Percentiles rank a stretch among this genome's conserved stretches.
Conservation (phyloP, 2,113 vertebrate species). For the Barbus barbus region DNA sequence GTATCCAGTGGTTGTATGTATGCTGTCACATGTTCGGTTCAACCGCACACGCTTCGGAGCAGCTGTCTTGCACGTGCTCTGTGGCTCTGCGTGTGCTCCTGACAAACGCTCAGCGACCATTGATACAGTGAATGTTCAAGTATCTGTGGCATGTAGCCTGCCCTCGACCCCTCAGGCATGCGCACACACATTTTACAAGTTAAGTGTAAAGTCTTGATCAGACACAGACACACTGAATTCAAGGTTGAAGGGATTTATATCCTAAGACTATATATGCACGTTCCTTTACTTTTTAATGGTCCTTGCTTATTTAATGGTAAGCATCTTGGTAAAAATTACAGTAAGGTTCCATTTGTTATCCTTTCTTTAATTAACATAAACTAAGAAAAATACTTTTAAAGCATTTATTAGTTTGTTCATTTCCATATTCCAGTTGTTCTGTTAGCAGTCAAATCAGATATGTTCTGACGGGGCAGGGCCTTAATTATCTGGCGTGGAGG, state of each 20-base stretch:
- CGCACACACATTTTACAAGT: slow-evolving; percentile 38
- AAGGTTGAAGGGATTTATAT: slow-evolving; percentile 7
- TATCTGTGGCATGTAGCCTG: slow-evolving; percentile 80
- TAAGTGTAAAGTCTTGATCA: background rate
- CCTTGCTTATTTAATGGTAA: background rate
- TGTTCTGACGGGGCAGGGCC: too few species aligned
- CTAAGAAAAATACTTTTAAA: too few species aligned
- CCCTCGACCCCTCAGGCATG: slow-evolving; percentile 55
- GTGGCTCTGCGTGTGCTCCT: slow-evolving; percentile 59
- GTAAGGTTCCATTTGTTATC: background rate
- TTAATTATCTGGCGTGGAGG: too few species aligned
- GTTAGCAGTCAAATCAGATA: too few species aligned
- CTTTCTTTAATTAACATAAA: background rate
- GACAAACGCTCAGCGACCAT: slow-evolving; percentile 55
- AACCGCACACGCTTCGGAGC: slow-evolving; percentile 14
- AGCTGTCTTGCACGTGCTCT: slow-evolving; percentile 53
- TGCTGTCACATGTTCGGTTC: background rate
- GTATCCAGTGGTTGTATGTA: background rate
- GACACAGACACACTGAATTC: background rate
- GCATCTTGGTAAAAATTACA: background rate
- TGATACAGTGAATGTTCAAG: slow-evolving; percentile 69
- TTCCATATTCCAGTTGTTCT: too few species aligned
- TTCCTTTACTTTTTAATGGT: background rate
- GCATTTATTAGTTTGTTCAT: too few species aligned
- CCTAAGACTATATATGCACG: background rate